Conservation (phyloP, 2,797 vertebrate genomes). For the Neosilurus hyrtlii region DNA sequence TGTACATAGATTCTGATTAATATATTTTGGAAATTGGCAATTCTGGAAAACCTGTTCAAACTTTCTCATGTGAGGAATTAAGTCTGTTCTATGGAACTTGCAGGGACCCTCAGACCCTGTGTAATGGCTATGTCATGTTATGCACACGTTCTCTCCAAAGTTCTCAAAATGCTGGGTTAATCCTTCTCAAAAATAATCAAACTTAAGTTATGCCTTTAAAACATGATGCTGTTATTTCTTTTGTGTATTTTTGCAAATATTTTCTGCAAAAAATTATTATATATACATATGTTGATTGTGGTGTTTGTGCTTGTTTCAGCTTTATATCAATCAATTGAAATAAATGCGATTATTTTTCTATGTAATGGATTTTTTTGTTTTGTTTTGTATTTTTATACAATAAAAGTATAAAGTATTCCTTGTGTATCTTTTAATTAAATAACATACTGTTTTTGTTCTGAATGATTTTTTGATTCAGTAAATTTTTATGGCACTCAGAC, state of each 20-base stretch:
- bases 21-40: conserved; percentile 42
- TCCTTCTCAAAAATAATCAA: conserved; percentile 16
- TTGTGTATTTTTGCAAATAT: conserved; percentile 16
- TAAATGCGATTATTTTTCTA: conserved; percentile 19
- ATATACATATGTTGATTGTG: background rate
- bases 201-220: conserved; percentile 31
- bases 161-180: conserved; percentile 64
- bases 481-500: background rate
- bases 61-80: conserved; percentile 47
- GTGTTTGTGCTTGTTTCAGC: conserved; percentile 23
- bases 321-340: background rate
- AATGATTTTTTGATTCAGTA: background rate
- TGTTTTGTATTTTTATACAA: conserved; percentile 44
- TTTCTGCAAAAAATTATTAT: conserved; percentile 9
- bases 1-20: conserved; percentile 45
- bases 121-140: conserved; percentile 83
- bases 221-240: conserved; percentile 30
- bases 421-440: conserved; percentile 10
- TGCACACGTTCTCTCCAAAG: conserved; percentile 64
- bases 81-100: conserved; percentile 68
- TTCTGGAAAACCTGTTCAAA: conserved; percentile 38
- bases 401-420: conserved; percentile 23
- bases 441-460: background rate
- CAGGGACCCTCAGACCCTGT: conserved; percentile 65
- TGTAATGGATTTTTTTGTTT: background rate